Evolutionary conservation across 2,797 vertebrate genomes (phyloP), one percentile per base, ranked within the genome.

Genomic region (Antennarius maculatus): DNA sequence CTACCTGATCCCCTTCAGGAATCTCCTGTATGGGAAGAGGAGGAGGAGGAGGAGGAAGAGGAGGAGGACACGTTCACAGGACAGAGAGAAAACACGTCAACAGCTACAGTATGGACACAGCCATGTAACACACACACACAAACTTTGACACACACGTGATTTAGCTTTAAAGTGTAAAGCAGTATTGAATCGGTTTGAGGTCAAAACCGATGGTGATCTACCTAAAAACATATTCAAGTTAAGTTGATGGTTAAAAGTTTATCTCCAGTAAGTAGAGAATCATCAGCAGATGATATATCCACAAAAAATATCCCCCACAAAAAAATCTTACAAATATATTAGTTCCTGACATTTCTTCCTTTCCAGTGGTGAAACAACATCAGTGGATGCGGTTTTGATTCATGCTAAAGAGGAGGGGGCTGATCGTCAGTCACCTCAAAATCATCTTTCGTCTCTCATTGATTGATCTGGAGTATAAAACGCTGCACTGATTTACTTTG

Each of bases 1-100:
- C 97, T 99, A 99, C 97, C 97, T 99, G 96, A 93, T 98, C 97
- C 95, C 95, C 97, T 95, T 98, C 96, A 95, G 96, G 95, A 96
- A 96, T 95, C 92, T 98, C 97, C 97, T 99, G 96, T 92, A 96
- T 94, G 95, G 94, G 94, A 88, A 61, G 93, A 79, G 28, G 77
- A 76, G 51, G 73, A 75, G 51, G 66, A 75, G 23, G 85, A 84
- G 49, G 82, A 85, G 29, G 80, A 84, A 53, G 83, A 87, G 12
- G 85, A 87, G 49, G 80, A 81, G 82, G 81, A 91, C 71, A 94
- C 82, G 93, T 93, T 94, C 94, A 97, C 95, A 96, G 95, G 96
- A 98, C 95, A 95, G 94, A 98, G 95, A 99, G 95, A 98, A 95
- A 97, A 95, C 97, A 96, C 94, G 95, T 99, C 93, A 98, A 97